Evolutionary conservation across 2,888 invertebrate species (phyloP), one percentile per base, ranked within the genome.

Genomic region (Pogonocherus hispidulus): DNA sequence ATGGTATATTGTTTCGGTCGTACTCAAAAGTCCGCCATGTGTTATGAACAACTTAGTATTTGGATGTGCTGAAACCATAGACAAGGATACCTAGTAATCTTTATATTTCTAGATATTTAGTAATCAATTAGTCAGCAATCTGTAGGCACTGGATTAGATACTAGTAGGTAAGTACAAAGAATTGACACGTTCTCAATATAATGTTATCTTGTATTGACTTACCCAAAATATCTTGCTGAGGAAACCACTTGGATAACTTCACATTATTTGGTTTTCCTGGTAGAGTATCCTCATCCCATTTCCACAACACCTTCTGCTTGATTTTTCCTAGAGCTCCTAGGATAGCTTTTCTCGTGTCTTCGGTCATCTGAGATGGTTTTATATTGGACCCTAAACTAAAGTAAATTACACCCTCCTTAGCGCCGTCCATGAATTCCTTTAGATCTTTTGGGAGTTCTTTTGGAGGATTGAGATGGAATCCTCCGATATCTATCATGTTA

Each of bases 281-380:
- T 20, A 79, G 23, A 6, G 57, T 41, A 4, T 88, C 86, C 0
- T 87, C 87, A 73, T 92, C 91, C 89, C 90, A 92, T 84, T 92
- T 92, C 91, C 91, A 91, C 16, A 92, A 77, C 0, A 92, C 87
- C 2, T 87, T 88, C 71, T 91, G 89, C 70, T 91, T 90, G 0
- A 91, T 76, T 70, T 86, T 86, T 0, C 87, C 83, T 63, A 92
- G 89, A 1, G 87, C 88, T 63, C 88, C 87, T 3, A 89, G 81
- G 27, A 92, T 86, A 0, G 85, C 87, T 16, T 86, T 79, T 18
- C 86, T 83, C 71, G 87, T 88, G 0, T 88, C 86, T 0, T 79
- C 73, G 0, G 89, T 86, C 56, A 92, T 79, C 72, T 90, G 86
- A 5, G 86, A 82, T 67, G 88, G 88, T 60, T 87, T 85, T 0